These are phyloP conservation scores for Garra rufa DNA, from an alignment of 2,113 vertebrate species.

Conservation along the genomic window DNA sequence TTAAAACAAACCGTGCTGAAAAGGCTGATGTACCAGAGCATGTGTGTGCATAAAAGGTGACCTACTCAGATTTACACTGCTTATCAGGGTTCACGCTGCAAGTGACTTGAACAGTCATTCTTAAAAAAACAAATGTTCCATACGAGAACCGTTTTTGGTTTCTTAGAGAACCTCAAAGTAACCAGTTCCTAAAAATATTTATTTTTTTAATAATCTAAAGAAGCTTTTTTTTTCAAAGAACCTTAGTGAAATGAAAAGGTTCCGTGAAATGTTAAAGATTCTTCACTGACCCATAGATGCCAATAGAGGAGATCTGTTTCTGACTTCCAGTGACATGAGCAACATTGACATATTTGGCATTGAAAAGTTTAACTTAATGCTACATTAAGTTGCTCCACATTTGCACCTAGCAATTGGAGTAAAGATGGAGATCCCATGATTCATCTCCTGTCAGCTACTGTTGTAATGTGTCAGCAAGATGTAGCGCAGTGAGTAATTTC, in stretches of 20 bases:
- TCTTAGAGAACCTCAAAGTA: too few species aligned
- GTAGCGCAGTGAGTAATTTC: constrained; percentile 3
- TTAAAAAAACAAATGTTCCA: too few species aligned
- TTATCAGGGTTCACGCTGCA: not conserved
- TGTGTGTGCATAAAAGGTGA: constrained; percentile 15
- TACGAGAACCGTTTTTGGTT: too few species aligned
- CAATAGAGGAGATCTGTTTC: too few species aligned
- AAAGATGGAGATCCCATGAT: not conserved
- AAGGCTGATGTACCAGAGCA: not conserved
- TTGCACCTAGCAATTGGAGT: not conserved
- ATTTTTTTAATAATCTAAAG: too few species aligned
- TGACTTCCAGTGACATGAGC: not conserved
- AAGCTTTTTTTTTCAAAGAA: too few species aligned
- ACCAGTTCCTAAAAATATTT: too few species aligned
- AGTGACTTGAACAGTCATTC: not conserved
- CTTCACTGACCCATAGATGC: too few species aligned
- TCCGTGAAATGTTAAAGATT: too few species aligned
- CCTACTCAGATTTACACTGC: not conserved
- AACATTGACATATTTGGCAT: not conserved
- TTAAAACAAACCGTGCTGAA: not conserved
- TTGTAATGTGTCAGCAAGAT: not conserved
- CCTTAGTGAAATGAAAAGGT: too few species aligned
- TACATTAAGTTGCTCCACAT: not conserved
- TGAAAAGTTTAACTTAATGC: not conserved
- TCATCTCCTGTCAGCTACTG: constrained; percentile 6